Base-by-base conservation (phyloP, 2,113 vertebrate genomes). In the Barbus barbus region DNA sequence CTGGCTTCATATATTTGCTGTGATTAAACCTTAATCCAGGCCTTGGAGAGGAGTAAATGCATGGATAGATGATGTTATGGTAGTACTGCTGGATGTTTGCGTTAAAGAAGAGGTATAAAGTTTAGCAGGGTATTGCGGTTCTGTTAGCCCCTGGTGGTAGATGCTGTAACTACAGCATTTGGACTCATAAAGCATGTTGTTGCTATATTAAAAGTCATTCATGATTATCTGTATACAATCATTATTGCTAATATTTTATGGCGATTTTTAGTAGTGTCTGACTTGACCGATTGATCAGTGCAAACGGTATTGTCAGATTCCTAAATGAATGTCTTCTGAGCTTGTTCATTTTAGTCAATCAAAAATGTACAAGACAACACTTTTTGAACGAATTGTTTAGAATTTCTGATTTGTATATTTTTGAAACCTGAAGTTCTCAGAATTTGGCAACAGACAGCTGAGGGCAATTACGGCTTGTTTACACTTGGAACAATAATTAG, bases 1-100 rank as follows among this genome's bases (percentile, higher is more conserved):
- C 48, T 22, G 46, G 9, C 74, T 76, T 76, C 74, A 56, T 76
- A 76, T 56, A 76, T 56, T 28, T 76, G 48, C 48, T 56, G 18
- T 38, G 31, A 78, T 60, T 36, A 36, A 9, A 58, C 11, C 12
- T 1, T 14, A 77, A 77, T 58, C 51, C 22, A 14, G 48, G 8
- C 5, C 20, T 7, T 28, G 7, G 75, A 36, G 31, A 77, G 20
- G 13, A 58, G 51, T 20, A 38, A 41, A 24, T 14, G 9, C 24
- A 38, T 36, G 33, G 18, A 76, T 77, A 5, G 48, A 18, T 51
- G 14, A 18, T 18, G 18, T 2, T 41, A 44, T 11, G 41, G 41
- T 2, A 44, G 41, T 3, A 12, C 11, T 44, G 11, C 11, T 3
- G 41, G 41, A 38, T 12, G 33, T 31, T 38, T 69, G 31, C 9